Base-by-base conservation (phyloP, 53 echinoderm and acorn worm species). In the Henricia sp. region DNA sequence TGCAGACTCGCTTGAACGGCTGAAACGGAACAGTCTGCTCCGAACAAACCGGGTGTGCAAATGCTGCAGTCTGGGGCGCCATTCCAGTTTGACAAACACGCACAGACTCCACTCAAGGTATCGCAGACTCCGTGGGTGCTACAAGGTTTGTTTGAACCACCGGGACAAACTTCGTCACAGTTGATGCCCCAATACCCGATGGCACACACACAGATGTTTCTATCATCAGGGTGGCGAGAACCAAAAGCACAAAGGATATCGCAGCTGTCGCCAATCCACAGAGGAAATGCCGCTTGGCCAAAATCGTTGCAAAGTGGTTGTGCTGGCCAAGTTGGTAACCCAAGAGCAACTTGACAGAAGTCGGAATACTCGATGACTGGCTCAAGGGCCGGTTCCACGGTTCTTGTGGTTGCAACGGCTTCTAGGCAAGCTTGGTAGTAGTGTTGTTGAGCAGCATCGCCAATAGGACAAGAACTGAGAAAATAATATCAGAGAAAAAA, bases 241-340 rank as follows among this genome's bases (percentile, higher is more conserved):
- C 95, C 95, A 70, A 92, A 95, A 2, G 84, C 50, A 60, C 95
- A 95, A 27, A 50, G 52, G 27, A 87, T 88, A 51, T 90, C 68
- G 52, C 95, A 95, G 68, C 82, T 74, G 46, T 95, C 92, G 14
- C 92, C 95, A 56, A 95, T 95, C 95, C 95, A 95, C 13, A 87
- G 41, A 32, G 95, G 95, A 74, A 95, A 95, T 3, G 82, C 85
- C 2, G 87, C 85, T 44, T 85, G 76, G 1, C 85, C 88, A 71
- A 95, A 95, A 13, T 68, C 67, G 66, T 95, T 95, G 76, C 95
- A 95, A 38, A 95, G 95, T 74, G 90, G 88, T 50, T 85, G 68
- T 28, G 95, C 95, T 14, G 95, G 92, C 92, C 90, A 92, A 67
- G 48, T 50, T 29, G 92, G 63, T 37, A 90, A 74, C 12, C 71